Evolutionary conservation across 2,888 invertebrate species (phyloP).

Genomic region (Lasioglossum oenotherae): DNA sequence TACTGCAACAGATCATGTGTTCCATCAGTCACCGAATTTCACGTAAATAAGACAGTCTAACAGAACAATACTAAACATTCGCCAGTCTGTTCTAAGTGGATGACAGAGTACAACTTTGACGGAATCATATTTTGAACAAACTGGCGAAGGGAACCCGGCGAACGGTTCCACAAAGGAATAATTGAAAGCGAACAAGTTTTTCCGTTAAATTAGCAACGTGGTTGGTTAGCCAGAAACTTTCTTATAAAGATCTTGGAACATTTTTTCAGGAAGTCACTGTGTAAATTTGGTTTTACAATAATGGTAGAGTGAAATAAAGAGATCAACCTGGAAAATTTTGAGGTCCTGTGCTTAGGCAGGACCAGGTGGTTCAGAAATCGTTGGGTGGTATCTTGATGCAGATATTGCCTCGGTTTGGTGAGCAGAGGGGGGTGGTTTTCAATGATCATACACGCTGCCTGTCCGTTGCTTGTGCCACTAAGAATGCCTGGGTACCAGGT

Average conservation of each 20-base stretch:
- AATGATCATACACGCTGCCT: constrained; percentile 85
- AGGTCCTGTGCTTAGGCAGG: constrained; percentile 89
- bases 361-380: constrained; percentile 82
- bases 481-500: constrained; percentile 80
- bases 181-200: not conserved
- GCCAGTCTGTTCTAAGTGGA: not conserved
- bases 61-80: not conserved
- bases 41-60: not conserved
- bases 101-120: too few relatives aligned
- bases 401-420: constrained; percentile 83
- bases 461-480: constrained; percentile 81
- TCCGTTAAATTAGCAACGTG: too few relatives aligned
- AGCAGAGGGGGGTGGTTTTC: constrained; percentile 83
- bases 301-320: not conserved
- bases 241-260: too few relatives aligned
- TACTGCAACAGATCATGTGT: constrained; percentile 85
- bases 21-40: not conserved
- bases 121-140: too few relatives aligned
- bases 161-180: not conserved
- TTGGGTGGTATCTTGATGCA: constrained; percentile 83
- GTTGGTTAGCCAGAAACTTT: too few relatives aligned
- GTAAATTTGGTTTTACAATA: not conserved
- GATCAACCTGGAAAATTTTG: constrained; percentile 92
- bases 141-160: too few relatives aligned
- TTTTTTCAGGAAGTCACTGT: not conserved